Base-by-base conservation (phyloP, 2,888 invertebrate genomes). In the Pandemis cinnamomeana region DNA sequence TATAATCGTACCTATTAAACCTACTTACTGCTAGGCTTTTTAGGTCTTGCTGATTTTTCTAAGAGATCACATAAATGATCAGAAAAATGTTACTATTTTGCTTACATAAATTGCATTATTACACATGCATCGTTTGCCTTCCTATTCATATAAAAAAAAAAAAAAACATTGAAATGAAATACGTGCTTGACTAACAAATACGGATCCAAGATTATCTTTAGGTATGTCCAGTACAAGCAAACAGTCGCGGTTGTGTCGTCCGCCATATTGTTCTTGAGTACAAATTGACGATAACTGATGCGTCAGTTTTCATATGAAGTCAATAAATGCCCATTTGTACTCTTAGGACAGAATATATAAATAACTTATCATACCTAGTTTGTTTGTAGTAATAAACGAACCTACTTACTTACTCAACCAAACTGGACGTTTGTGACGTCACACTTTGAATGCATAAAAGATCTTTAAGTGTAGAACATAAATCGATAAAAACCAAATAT, bases 291-390 rank as follows among this genome's bases (percentile, higher is more conserved):
- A 64, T 64, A 64, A n/a, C 48, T 7, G 48, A 48, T 48, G 64
- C 20, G 64, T 64, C 64, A 64, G 48, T 48, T 11, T 27, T n/a
- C 44, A 8, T 62, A 48, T 27, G 27, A 27, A 61, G 27, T 27
- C 15, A 48, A 48, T 64, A 64, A 64, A 63, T 63, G 20, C 44
- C 44, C 13, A 48, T n/a, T 64, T 46, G 63, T 63, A 44, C 20
- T 20, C 42, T 58, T 58, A 58, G 58, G 20, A 55, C 55, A 55
- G 15, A 8, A 20, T 20, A 15, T 13, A 51, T 7, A 51, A 51
- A 51, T 51, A n/a, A 51, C 51, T 51, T 51, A 51, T 5, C 6
- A 51, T 55, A 55, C 2, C 7, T 7, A 55, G 55, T 55, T 20
- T 55, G 55, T 58, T 58, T 58, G 27, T 58, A 20, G 2, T 27